Base-by-base conservation (phyloP, 1,140 invertebrate genomes). In the Babylonia areolata region DNA sequence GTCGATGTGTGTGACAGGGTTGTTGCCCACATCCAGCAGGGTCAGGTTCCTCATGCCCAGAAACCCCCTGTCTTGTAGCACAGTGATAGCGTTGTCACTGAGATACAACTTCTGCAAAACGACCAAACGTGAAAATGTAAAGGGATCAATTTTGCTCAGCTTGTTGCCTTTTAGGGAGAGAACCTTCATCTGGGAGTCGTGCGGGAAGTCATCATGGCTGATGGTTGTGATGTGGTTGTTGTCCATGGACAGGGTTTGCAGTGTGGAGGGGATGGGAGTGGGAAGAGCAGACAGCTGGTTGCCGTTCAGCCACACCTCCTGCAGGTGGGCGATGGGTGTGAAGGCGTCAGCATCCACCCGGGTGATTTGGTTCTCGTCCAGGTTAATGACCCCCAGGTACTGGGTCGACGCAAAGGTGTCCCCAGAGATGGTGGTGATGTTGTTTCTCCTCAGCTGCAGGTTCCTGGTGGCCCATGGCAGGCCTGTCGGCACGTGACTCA, bases 331-430 rank as follows among this genome's bases (percentile, higher is more conserved):
- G 37, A 98, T 92, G 37, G 97, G 95, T 0, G 97, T 97, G 33
- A 99, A 94, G 0, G 97, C 97, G 90, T 98, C 97, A 35, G 35
- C 78, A 93, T 98, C 97, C 3, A 98, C 96, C 1, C 95, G 94
- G 69, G 94, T 94, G 40, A 98, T 95, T 85, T 95, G 95, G 91
- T 98, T 98, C 75, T 96, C 95, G 33, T 97, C 97, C 58, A 98
- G 95, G 91, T 97, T 97, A 46, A 99, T 92, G n/a, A 96, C 95
- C 86, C 96, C 96, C 20, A 98, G 92, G 37, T 98, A 94, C 0
- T 97, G 97, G 93, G 98, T 98, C 86, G 97, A 97, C 91, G 98
- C 97, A 79, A 98, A 95, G 90, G 98, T 97, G n/a, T 97, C 97
- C 89, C 97, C 96, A 69, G 96, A 95, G 31, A 99, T 96, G 0